Evolutionary conservation across 2,113 vertebrate species (phyloP).

Genomic region (Chunga burmeisteri): DNA sequence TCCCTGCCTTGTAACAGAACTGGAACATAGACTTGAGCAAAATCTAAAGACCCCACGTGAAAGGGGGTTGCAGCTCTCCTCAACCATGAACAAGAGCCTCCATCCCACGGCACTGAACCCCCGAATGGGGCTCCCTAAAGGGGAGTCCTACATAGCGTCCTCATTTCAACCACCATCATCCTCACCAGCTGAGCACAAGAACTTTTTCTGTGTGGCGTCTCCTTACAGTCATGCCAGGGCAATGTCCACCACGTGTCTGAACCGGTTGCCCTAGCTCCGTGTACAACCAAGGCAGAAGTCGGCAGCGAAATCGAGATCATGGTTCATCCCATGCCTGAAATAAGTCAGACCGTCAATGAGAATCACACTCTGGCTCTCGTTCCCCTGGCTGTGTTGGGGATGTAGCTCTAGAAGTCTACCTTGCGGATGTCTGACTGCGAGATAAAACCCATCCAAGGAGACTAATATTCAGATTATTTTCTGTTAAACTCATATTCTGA

Average conservation of each 20-base stretch:
- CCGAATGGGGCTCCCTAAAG: background rate
- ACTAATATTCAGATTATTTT: background rate
- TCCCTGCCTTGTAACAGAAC: background rate
- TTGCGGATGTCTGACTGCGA: background rate
- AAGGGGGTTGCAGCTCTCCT: background rate
- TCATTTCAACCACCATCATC: background rate
- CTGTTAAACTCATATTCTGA: background rate
- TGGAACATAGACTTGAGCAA: background rate
- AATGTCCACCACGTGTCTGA: rapidly evolving
- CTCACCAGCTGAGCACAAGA: background rate
- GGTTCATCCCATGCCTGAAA: background rate
- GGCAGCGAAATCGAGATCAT: rapidly evolving
- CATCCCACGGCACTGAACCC: background rate
- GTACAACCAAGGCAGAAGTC: background rate
- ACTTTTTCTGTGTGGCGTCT: background rate
- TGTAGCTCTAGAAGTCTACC: background rate
- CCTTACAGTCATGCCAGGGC: rapidly evolving
- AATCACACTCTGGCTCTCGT: background rate
- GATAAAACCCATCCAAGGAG: background rate
- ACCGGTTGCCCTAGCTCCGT: rapidly evolving
- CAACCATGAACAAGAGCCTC: background rate
- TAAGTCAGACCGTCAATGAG: background rate
- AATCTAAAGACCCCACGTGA: background rate
- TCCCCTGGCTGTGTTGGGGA: background rate
- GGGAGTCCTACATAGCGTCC: background rate